Percentiles rank a stretch among this genome's conserved stretches.
These are phyloP conservation scores for Cabera pusaria DNA, from an alignment of 2,888 invertebrate species.

Conservation along the genomic window DNA sequence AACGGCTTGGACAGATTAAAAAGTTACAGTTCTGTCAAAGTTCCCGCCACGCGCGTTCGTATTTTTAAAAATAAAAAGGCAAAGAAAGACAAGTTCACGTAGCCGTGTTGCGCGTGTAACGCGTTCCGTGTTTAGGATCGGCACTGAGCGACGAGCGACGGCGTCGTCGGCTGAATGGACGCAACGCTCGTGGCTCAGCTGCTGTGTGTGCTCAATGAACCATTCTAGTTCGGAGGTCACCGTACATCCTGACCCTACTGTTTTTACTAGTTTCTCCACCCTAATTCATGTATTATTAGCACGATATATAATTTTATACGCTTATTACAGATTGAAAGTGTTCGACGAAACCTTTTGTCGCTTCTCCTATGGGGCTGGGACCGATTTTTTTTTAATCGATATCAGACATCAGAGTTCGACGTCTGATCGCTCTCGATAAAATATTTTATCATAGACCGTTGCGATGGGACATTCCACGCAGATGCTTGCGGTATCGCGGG, in stretches of 20 bases:
- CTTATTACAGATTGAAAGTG: slow-evolving; percentile 17
- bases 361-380: slow-evolving; percentile 23
- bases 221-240: slow-evolving; percentile 78
- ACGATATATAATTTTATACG: too few relatives aligned
- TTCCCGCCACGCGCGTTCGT: slow-evolving; percentile 60
- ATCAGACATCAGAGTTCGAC: slow-evolving; percentile 54
- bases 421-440: slow-evolving; percentile 57
- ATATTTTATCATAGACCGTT: slow-evolving; percentile 68
- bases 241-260: slow-evolving; percentile 69
- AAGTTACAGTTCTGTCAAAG: slow-evolving; percentile 45
- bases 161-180: slow-evolving; percentile 48
- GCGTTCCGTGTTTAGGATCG: slow-evolving; percentile 75
- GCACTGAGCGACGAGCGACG: slow-evolving; percentile 66
- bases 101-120: slow-evolving; percentile 70
- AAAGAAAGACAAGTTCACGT: slow-evolving; percentile 53
- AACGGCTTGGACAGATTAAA: slow-evolving; percentile 1
- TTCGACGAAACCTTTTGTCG: too few relatives aligned
- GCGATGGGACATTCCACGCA: slow-evolving; percentile 38
- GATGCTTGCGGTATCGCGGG: slow-evolving; percentile 45
- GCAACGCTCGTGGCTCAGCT: slow-evolving; percentile 58
- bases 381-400: slow-evolving; percentile 50
- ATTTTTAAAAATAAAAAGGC: slow-evolving; percentile 50
- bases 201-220: slow-evolving; percentile 79
- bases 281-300: slow-evolving; percentile 44
- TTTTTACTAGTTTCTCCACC: slow-evolving; percentile 65